Conservation (phyloP, 1,140 invertebrate species). For the Hestina assimilis region DNA sequence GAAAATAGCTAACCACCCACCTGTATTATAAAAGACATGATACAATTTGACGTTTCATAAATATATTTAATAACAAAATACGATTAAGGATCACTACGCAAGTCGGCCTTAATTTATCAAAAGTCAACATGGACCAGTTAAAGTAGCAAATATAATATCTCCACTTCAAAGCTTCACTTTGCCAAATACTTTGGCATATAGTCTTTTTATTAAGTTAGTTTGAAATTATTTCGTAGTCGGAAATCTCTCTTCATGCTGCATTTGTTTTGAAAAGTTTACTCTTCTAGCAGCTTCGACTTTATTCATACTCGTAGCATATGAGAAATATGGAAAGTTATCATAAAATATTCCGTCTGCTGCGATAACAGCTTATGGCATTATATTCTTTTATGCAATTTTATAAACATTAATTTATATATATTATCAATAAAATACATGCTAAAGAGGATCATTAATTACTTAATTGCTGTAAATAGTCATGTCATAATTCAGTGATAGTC, state of each 20-base stretch:
- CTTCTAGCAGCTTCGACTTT: conserved; percentile 17
- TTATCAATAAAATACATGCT: too few relatives aligned
- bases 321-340: conserved; percentile 10
- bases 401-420: too few relatives aligned
- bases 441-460: too few relatives aligned
- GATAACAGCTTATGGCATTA: too few relatives aligned
- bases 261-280: conserved; percentile 22
- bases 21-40: too few relatives aligned
- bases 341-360: conserved; percentile 1
- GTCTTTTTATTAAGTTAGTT: conserved; percentile 26
- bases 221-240: conserved; percentile 19
- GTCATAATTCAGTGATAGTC: too few relatives aligned
- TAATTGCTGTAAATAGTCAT: too few relatives aligned
- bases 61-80: background rate
- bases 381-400: too few relatives aligned
- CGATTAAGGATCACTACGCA: background rate
- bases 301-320: conserved; percentile 6
- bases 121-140: conserved; percentile 1
- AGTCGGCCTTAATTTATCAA: background rate
- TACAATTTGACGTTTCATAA: too few relatives aligned
- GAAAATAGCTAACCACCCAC: too few relatives aligned
- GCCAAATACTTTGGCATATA: conserved; percentile 20
- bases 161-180: conserved; percentile 13
- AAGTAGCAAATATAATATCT: conserved; percentile 23
- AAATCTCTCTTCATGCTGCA: conserved; percentile 11